These are phyloP conservation scores for Iselma pallidipennis DNA, from an alignment of 2,888 invertebrate genomes.

Conservation along the genomic window DNA sequence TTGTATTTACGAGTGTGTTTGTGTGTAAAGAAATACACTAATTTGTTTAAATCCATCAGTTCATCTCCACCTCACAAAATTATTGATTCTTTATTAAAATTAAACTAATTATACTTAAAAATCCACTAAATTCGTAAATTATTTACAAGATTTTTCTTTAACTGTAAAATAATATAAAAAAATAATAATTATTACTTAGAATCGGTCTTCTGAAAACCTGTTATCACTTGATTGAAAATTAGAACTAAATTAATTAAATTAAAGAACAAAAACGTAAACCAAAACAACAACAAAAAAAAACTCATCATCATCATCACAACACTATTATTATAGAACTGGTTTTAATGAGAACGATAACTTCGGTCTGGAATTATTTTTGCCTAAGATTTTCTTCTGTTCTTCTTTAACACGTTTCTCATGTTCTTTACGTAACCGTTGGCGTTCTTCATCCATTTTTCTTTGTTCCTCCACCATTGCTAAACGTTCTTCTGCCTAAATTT, in stretches of 20 bases:
- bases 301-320: too few species aligned
- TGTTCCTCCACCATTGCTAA: constrained; percentile 97
- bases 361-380: constrained; percentile 95
- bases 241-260: background rate
- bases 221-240: background rate
- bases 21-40: background rate
- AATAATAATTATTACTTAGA: too few species aligned
- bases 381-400: constrained; percentile 95
- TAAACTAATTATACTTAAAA: background rate
- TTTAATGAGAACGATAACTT: constrained; percentile 91
- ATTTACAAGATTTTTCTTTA: background rate
- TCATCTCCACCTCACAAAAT: background rate
- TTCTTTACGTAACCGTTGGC: constrained; percentile 90
- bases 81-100: background rate
- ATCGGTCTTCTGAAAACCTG: too few species aligned
- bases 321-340: constrained; percentile 67
- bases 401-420: constrained; percentile 90
- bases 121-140: background rate
- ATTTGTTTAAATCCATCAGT: background rate
- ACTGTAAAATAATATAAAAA: too few species aligned
- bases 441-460: constrained; percentile 93
- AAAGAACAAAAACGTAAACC: background rate
- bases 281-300: too few species aligned
- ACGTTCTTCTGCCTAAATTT: constrained; percentile 87
- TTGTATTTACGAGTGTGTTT: too few species aligned